Evolutionary conservation across 2,797 vertebrate species (phyloP), one percentile per base, ranked within the genome.

Genomic region (Neopelma chrysocephalum): DNA sequence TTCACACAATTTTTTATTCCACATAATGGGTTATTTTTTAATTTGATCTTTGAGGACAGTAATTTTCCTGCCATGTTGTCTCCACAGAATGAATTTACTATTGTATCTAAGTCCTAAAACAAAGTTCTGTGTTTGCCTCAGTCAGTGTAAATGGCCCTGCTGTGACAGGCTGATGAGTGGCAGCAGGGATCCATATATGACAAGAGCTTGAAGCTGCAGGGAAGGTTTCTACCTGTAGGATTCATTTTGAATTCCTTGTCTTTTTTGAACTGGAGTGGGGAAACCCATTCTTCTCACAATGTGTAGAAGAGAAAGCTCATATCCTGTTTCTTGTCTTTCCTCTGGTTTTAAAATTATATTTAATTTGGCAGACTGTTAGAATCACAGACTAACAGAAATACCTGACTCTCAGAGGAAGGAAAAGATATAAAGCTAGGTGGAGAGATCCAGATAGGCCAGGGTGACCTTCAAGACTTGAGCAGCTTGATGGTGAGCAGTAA

Each of bases 81-180:
- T 70, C 36, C 27, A 50, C 0, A 1, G 17, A 60, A 21, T 43
- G 16, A 57, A 76, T 81, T 73, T 65, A 40, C 29, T 36, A 4
- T 48, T 80, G 32, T 32, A 57, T 47, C 53, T 87, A 42, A 45
- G 42, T 75, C 69, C 72, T 60, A 53, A 82, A 43, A 7, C 8
- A 17, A 77, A 80, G 36, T 64, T 66, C 25, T 78, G 22, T 18
- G 5, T n/a, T 85, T 57, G 18, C 21, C 69, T 64, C 78, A 36
- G 48, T 79, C 12, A 9, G 70, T 53, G 53, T 80, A 80, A 96
- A 85, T 21, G 81, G 36, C 48, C 64, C 11, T 75, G 45, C 42
- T 93, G 81, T 71, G 78, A 65, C 45, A 82, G 57, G 54, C 42
- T 94, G 89, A 87, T 69, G 83, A 94, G n/a, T 60, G 66, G 40